Evolutionary conservation across 2,888 invertebrate species (phyloP).

Genomic region (Melangyna quadrimaculata): DNA sequence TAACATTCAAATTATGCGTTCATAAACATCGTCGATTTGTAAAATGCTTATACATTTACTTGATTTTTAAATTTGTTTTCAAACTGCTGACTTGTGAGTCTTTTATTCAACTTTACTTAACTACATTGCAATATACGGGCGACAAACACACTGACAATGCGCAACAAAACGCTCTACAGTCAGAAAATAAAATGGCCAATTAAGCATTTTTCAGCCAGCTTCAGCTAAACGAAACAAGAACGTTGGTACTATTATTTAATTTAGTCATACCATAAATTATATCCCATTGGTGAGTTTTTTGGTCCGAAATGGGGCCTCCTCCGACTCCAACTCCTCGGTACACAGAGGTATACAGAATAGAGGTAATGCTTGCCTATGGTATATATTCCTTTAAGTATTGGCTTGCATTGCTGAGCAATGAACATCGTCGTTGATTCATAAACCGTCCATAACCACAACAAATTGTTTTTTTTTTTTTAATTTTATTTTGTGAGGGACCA

Average conservation of each 20-base stretch:
- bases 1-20: conserved; percentile 9
- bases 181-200: conserved; percentile 67
- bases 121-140: neutral
- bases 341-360: neutral
- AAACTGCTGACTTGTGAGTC: neutral
- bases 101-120: neutral
- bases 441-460: conserved; percentile 60
- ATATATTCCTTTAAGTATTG: neutral
- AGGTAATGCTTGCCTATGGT: neutral
- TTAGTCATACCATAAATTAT: conserved; percentile 72
- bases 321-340: neutral
- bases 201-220: conserved; percentile 46
- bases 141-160: neutral
- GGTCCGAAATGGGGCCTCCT: conserved; percentile 33
- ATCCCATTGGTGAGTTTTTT: conserved; percentile 61
- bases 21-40: neutral
- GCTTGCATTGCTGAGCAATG: conserved; percentile 24
- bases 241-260: conserved; percentile 68
- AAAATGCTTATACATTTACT: neutral
- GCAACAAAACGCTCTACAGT: conserved; percentile 38
- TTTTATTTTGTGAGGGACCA: conserved; percentile 38
- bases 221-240: conserved; percentile 33
- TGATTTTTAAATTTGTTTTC: neutral
- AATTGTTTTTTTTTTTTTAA: no score
- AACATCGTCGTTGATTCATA: conserved; percentile 72